Percentiles rank a stretch among this genome's conserved stretches.
Evolutionary conservation across 2,888 invertebrate genomes (phyloP).

Genomic region (Eurytoma adleriae): DNA sequence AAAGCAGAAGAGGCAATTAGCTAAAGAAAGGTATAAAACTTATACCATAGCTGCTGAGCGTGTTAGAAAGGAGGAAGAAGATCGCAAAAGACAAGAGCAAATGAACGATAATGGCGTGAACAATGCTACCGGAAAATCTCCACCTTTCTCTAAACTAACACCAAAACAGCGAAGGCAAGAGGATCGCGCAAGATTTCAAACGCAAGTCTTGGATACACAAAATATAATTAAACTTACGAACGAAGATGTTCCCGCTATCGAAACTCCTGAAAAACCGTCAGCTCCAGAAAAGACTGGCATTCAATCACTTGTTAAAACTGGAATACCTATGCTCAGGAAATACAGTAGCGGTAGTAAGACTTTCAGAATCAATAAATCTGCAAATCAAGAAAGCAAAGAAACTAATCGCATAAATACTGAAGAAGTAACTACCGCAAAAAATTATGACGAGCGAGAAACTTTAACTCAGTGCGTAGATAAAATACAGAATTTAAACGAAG

Average conservation of each 20-base stretch:
- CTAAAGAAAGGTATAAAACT: constrained; percentile 89
- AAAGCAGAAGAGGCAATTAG: constrained; percentile 85
- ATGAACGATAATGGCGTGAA: not conserved
- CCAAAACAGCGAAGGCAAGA: constrained; percentile 83
- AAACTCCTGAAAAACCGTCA: constrained; percentile 55
- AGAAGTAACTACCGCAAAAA: constrained; percentile 43
- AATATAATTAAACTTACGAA: constrained; percentile 63
- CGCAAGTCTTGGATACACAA: constrained; percentile 78
- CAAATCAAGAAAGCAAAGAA: constrained; percentile 80
- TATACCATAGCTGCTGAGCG: constrained; percentile 86
- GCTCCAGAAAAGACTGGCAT: constrained; percentile 50
- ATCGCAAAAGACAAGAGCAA: constrained; percentile 64
- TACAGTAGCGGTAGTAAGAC: constrained; percentile 36
- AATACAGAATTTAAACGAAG: constrained; percentile 3
- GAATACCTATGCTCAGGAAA: constrained; percentile 55
- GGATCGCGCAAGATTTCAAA: constrained; percentile 84
- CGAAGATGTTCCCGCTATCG: constrained; percentile 1
- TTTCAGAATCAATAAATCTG: not conserved
- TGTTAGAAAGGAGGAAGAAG: constrained; percentile 74
- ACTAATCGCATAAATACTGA: constrained; percentile 85
- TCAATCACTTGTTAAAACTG: constrained; percentile 45
- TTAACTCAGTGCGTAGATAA: not conserved
- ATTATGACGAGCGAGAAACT: constrained; percentile 8
- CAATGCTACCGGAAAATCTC: constrained; percentile 63
- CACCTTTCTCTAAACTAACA: constrained; percentile 75